phyloP scores from a whole-genome alignment of 2,888 invertebrate species.

The Acholoe squamosa region DNA sequence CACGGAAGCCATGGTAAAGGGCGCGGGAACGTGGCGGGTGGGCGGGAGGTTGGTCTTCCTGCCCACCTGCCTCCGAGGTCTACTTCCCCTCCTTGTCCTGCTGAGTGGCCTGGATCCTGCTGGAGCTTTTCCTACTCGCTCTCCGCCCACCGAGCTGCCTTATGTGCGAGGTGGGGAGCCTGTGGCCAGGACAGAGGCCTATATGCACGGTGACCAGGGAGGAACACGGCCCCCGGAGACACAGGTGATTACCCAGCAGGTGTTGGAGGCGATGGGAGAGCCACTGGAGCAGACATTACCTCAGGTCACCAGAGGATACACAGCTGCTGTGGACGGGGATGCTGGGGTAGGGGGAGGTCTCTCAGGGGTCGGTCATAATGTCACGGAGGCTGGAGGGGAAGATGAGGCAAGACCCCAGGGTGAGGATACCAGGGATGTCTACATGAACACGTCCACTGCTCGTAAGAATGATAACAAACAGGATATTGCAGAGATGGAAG shows the following conservation, averaged over 20 bases:
- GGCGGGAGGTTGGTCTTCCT: background rate
- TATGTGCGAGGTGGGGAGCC: background rate
- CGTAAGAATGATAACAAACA: background rate
- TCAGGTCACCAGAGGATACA: background rate
- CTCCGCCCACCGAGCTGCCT: background rate
- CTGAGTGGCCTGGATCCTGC: background rate
- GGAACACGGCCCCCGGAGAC: background rate
- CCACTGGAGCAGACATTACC: background rate
- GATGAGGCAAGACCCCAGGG: background rate
- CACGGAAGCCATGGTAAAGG: background rate
- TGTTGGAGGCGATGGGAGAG: background rate
- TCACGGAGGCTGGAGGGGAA: no score
- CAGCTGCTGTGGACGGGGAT: background rate
- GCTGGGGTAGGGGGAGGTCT: background rate
- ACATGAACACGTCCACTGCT: background rate
- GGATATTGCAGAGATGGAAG: background rate
- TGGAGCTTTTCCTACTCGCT: background rate
- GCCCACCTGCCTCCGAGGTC: background rate
- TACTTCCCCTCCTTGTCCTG: background rate
- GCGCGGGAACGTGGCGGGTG: background rate
- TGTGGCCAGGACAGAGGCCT: background rate
- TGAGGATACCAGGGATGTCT: background rate
- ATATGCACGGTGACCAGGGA: background rate
- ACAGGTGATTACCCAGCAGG: conserved; percentile 13
- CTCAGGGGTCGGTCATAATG: background rate